phyloP scores from a whole-genome alignment of 2,113 vertebrate species.

The Haemorhous mexicanus region DNA sequence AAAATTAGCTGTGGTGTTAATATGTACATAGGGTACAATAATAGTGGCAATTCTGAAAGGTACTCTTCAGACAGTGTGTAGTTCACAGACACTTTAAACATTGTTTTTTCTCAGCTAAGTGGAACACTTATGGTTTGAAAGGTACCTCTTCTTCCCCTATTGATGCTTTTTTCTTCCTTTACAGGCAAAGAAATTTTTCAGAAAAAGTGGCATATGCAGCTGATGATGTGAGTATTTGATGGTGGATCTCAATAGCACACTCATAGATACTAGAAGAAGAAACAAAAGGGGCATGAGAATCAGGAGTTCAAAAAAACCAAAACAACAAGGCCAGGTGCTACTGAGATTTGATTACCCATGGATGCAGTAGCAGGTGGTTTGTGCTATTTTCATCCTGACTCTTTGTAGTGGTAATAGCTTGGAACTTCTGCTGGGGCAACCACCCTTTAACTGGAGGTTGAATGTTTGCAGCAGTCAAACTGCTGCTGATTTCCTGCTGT shows the following conservation, averaged over 20 bases:
- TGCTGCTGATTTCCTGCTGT: not conserved
- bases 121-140: not conserved
- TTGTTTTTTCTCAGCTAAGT: not conserved
- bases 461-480: not conserved
- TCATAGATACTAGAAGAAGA: not conserved
- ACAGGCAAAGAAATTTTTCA: constrained; percentile 29
- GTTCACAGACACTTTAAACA: not conserved
- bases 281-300: not conserved
- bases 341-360: not conserved
- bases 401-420: not conserved
- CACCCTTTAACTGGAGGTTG: not conserved
- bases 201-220: constrained; percentile 24
- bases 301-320: not conserved
- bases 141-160: not conserved
- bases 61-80: not conserved
- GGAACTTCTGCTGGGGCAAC: not conserved
- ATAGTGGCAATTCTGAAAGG: not conserved
- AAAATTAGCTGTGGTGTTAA: not conserved
- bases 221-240: constrained; percentile 67
- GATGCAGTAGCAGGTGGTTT: not conserved
- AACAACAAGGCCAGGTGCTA: not conserved
- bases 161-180: not conserved
- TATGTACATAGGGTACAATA: not conserved
- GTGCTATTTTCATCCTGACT: not conserved
- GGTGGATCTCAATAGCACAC: not conserved